phyloP scores from a whole-genome alignment of 2,113 vertebrate genomes.

The Leucopsar rothschildi region DNA sequence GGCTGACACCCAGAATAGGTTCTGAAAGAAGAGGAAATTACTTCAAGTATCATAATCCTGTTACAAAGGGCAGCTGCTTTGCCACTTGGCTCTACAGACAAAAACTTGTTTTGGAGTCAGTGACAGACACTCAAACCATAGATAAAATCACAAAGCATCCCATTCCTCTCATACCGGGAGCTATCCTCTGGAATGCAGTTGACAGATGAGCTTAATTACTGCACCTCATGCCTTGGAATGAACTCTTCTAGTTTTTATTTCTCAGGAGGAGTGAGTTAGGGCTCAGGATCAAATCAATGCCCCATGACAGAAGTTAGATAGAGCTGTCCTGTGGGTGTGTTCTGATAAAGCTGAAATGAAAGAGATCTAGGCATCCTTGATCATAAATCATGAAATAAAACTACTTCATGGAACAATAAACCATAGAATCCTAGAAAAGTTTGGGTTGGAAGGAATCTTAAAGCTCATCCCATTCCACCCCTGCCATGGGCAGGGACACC shows the following conservation, averaged over 20 bases:
- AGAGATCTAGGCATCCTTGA: not conserved
- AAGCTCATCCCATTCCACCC: not conserved
- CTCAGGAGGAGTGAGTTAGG: not conserved
- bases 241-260: not conserved
- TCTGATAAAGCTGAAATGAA: not conserved
- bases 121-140: not conserved
- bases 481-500: not conserved
- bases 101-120: not conserved
- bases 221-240: not conserved
- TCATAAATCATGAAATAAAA: not conserved
- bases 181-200: not conserved
- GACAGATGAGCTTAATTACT: not conserved
- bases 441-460: not conserved
- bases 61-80: not conserved
- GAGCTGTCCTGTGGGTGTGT: not conserved
- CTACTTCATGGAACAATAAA: not conserved
- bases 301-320: not conserved
- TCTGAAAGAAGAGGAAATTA: not conserved
- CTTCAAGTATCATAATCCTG: not conserved
- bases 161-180: not conserved
- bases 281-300: not conserved
- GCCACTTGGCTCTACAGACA: not conserved
- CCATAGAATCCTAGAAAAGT: not conserved
- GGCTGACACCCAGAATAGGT: not conserved
- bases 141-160: constrained; percentile 1